Conservation (phyloP, 2,888 invertebrate genomes). For the Blastobasis adustella region DNA sequence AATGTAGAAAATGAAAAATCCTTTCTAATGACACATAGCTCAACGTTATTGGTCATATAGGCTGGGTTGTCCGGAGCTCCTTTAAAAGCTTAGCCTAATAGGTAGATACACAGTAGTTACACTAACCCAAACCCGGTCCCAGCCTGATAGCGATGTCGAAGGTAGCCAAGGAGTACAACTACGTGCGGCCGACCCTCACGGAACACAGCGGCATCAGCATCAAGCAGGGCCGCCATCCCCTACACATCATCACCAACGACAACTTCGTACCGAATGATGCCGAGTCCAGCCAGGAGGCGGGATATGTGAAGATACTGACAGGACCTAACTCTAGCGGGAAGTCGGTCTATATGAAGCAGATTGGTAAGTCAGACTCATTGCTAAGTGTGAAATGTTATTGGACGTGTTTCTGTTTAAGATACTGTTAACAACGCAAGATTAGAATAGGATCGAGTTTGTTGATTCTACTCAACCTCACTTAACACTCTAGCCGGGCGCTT, state of each 20-base stretch:
- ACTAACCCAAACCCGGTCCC: constrained; percentile 9
- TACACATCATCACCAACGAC: constrained; percentile 79
- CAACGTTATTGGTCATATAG: too few species aligned
- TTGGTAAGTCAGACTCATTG: constrained; percentile 37
- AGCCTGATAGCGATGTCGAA: constrained; percentile 80
- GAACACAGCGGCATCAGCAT: constrained; percentile 75
- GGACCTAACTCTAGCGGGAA: constrained; percentile 96
- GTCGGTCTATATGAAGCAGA: constrained; percentile 92
- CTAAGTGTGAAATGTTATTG: too few species aligned
- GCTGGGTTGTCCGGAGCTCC: too few species aligned
- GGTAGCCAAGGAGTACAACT: constrained; percentile 79
- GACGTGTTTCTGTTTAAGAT: too few species aligned
- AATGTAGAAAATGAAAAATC: too few species aligned
- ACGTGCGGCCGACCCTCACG: constrained; percentile 78
- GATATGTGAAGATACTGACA: constrained; percentile 84
- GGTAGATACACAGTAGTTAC: too few species aligned
- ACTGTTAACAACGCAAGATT: too few species aligned
- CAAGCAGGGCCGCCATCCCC: constrained; percentile 82
- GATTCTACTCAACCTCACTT: too few species aligned
- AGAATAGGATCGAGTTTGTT: too few species aligned
- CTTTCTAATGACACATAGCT: too few species aligned
- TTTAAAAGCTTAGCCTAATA: too few species aligned
- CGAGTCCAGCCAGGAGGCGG: constrained; percentile 69
- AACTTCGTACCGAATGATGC: constrained; percentile 85
- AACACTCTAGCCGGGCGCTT: too few species aligned